These are phyloP conservation scores for Alloplasta piceator DNA, from an alignment of 2,888 invertebrate species.

Conservation along the genomic window DNA sequence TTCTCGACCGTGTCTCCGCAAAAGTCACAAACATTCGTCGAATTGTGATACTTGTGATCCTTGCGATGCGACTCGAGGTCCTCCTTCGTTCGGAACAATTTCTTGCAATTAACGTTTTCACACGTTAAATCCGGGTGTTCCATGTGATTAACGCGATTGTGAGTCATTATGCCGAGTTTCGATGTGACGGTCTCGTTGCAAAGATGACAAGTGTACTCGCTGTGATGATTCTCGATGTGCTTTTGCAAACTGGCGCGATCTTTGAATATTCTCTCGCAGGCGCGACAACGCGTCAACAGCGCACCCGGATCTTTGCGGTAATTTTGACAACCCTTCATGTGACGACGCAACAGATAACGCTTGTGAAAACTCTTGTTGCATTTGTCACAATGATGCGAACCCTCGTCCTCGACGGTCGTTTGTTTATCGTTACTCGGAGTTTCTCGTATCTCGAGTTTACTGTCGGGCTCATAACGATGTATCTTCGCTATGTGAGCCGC, in stretches of 20 bases:
- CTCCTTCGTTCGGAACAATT: slow-evolving; percentile 84
- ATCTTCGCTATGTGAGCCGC: slow-evolving; percentile 85
- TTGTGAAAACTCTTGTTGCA: slow-evolving; percentile 86
- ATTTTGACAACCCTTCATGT: slow-evolving; percentile 86
- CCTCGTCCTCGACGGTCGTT: slow-evolving; percentile 83
- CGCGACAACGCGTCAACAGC: slow-evolving; percentile 85
- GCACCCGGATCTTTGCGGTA: slow-evolving; percentile 84
- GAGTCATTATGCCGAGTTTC: slow-evolving; percentile 85
- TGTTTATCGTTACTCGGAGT: slow-evolving; percentile 78
- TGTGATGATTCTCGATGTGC: slow-evolving; percentile 85
- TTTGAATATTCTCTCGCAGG: slow-evolving; percentile 85
- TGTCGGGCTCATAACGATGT: slow-evolving; percentile 82
- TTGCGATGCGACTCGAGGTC: slow-evolving; percentile 84
- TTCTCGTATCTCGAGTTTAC: slow-evolving; percentile 76
- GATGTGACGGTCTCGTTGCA: slow-evolving; percentile 85
- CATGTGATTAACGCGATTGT: slow-evolving; percentile 85
- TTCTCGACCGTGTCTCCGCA: slow-evolving; percentile 86
- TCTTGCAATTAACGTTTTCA: slow-evolving; percentile 83
- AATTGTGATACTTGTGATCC: slow-evolving; percentile 84
- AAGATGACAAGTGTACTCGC: slow-evolving; percentile 84
- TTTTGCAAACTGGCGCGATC: slow-evolving; percentile 85
- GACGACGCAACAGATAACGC: slow-evolving; percentile 85
- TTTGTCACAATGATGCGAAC: slow-evolving; percentile 85
- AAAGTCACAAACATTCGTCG: slow-evolving; percentile 85
- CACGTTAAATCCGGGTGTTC: slow-evolving; percentile 85